Evolutionary conservation across 2,888 invertebrate genomes (phyloP), one percentile per base, ranked within the genome.

Genomic region (Zelleria hepariella): DNA sequence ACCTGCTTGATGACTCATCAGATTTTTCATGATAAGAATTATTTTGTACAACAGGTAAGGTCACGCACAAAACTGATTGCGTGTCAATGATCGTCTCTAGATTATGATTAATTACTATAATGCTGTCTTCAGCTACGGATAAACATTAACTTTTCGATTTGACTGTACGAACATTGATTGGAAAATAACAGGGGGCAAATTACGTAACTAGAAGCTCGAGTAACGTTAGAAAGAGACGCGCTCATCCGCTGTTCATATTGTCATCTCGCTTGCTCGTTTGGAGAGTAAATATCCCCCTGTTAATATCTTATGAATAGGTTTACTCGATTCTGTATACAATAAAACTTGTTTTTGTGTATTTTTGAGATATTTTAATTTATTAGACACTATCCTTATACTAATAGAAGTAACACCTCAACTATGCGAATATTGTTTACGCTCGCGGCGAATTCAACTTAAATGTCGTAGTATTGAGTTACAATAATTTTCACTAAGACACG

Each of bases 371-470:
- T 63, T 65, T 72, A 68, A 71, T 61, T 69, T 72, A 77, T 74
- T 73, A 78, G 57, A 70, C 63, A 66, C 75, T 78, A 82, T 68
- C 78, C 81, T 83, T 86, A 60, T 56, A 65, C 80, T 80, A 82
- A 70, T 15, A 58, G 70, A 74, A 73, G 65, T 72, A 77, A 72
- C 67, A 69, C 70, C 72, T 72, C 72, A 78, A 77, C 79, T 75
- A 75, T 70, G 69, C 69, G 70, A 66, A 67, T 66, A 67, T 64
- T 63, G 68, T 69, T 68, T 63, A 65, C 66, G 67, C 76, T 74
- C 78, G 64, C 65, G 54, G 65, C 70, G 76, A 76, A 73, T 73
- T 73, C 74, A 70, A 63, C 68, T 67, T 68, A 66, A 63, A 62
- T 68, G 68, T 72, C 71, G 2, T 48, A 47, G n/a, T 48, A 48